These are phyloP conservation scores for Neosalanx taihuensis DNA, from an alignment of 2,797 vertebrate species.

Conservation along the genomic window DNA sequence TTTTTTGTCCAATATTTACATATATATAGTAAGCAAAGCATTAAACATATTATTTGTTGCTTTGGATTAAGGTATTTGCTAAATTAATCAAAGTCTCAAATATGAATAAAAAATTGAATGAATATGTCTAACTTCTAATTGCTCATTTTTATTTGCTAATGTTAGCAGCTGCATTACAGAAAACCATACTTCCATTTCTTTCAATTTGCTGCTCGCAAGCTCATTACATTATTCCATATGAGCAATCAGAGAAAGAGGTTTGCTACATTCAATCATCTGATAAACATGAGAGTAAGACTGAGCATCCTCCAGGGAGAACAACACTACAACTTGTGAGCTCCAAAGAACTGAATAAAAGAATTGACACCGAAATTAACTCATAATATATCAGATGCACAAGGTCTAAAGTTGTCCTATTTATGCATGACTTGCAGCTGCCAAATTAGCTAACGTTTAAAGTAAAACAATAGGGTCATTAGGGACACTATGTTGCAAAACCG, in stretches of 20 bases:
- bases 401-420: slow-evolving; percentile 28
- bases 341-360: slow-evolving; percentile 54
- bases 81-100: neutral
- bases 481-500: slow-evolving; percentile 30
- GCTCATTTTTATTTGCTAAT: neutral
- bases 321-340: slow-evolving; percentile 39
- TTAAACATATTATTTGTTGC: no score
- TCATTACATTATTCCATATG: slow-evolving; percentile 3
- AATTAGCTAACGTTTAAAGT: slow-evolving; percentile 47
- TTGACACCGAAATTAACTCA: slow-evolving; percentile 49
- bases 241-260: neutral
- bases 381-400: slow-evolving; percentile 31
- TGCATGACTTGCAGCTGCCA: slow-evolving; percentile 52
- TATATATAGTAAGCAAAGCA: no score
- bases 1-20: no score
- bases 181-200: neutral
- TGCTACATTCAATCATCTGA: slow-evolving; percentile 39
- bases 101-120: no score
- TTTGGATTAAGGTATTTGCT: no score
- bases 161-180: neutral
- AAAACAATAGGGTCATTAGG: slow-evolving; percentile 45
- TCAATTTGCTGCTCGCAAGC: neutral
- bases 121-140: no score
- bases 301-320: slow-evolving; percentile 35
- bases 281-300: slow-evolving; percentile 49